Base-by-base conservation (phyloP, 2,888 invertebrate genomes). In the Eumerus sabulonum region DNA sequence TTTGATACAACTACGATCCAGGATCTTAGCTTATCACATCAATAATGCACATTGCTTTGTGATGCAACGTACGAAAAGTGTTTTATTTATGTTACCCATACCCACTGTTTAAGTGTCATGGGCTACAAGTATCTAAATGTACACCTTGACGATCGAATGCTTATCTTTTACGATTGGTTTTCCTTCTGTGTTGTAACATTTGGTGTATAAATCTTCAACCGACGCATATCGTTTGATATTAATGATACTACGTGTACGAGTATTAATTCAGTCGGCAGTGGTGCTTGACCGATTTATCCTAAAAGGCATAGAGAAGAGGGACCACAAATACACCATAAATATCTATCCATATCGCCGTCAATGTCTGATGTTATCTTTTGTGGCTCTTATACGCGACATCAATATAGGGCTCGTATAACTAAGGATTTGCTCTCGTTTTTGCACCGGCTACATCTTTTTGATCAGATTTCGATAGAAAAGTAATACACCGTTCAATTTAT, bases 231-330 rank as follows among this genome's bases (percentile, higher is more conserved):
- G 68, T 57, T 53, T 40, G 63, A 68, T 70, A 79, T 74, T 74
- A 73, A 67, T 82, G 82, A 76, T 70, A 68, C 50, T 53, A 27
- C 27, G 27, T 27, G 27, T 27, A 27, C 7, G 60, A 57, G 70
- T 82, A 82, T 82, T 82, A 82, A 82, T 82, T 82, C 82, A 82
- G 82, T 76, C 82, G 82, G 82, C 82, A 79, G 66, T 72, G 48
- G 59, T 68, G 71, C 82, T 82, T 82, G 82, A 82, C 73, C 82
- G 82, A 82, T 76, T 79, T 76, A 57, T 44, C 64, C 19, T 19
- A 18, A 57, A 18, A 51, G 56, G 14, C 44, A 63, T n/a, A 45
- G 56, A 19, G 44, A 70, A 60, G 47, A 45, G 35, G 40, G 47
- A 48, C 16, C 14, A 18, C 40, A 63, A 68, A 54, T 54, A 57